These are phyloP conservation scores for Thinocorus orbignyianus DNA, from an alignment of 2,113 vertebrate species.

Conservation along the genomic window DNA sequence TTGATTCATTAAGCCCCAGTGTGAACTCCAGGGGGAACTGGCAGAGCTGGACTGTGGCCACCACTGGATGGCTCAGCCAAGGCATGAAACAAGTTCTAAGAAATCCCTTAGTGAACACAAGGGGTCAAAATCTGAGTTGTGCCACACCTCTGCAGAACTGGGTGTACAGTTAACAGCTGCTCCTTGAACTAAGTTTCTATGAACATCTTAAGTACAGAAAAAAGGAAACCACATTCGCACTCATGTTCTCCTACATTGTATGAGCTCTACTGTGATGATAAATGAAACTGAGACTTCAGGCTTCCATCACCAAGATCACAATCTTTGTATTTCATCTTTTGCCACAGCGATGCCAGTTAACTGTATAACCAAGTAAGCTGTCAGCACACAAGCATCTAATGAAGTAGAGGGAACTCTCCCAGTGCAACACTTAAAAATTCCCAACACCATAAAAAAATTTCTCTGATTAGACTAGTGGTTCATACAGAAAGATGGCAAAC, in stretches of 20 bases:
- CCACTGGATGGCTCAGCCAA: neutral
- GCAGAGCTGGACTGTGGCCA: neutral
- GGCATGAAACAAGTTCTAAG: neutral
- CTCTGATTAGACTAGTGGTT: neutral
- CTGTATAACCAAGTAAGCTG: neutral
- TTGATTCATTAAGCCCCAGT: neutral
- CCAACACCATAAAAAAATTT: fast-evolving
- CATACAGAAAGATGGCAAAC: neutral
- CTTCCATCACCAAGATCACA: neutral
- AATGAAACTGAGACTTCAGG: neutral
- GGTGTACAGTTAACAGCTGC: neutral
- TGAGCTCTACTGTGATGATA: fast-evolving
- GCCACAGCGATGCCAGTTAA: neutral
- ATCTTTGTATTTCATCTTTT: fast-evolving
- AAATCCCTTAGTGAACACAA: neutral
- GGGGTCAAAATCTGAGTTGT: fast-evolving
- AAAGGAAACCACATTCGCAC: neutral
- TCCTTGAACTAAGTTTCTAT: fast-evolving
- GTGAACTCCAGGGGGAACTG: neutral
- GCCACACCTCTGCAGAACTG: neutral
- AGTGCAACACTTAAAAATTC: neutral
- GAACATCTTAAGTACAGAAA: neutral
- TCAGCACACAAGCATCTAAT: fast-evolving
- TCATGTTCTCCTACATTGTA: too few relatives aligned
- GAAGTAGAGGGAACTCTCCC: neutral